Percentiles rank a stretch among this genome's conserved stretches.
Evolutionary conservation across 1,140 invertebrate genomes (phyloP).

Genomic region (Brachystomella parvula): DNA sequence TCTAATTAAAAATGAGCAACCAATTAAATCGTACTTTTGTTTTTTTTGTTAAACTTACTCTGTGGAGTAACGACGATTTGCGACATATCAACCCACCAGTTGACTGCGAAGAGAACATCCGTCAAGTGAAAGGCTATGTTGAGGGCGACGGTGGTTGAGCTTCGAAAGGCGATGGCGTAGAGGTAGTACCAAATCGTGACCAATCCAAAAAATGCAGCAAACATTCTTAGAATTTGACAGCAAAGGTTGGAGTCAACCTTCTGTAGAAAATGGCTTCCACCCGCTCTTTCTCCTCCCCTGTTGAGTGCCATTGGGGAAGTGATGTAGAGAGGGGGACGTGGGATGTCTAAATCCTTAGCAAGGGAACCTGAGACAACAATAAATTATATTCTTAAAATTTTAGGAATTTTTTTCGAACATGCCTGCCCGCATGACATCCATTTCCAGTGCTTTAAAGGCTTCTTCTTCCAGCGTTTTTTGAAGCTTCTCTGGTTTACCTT

Average conservation of each 20-base stretch:
- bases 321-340: conserved; percentile 20
- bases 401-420: no score
- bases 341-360: conserved; percentile 27
- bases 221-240: conserved; percentile 10
- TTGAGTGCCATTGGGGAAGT: conserved; percentile 8
- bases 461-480: conserved; percentile 18
- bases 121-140: conserved; percentile 20
- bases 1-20: conserved; percentile 17
- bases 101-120: conserved; percentile 25
- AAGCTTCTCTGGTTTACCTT: conserved; percentile 16
- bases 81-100: conserved; percentile 21
- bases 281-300: not conserved
- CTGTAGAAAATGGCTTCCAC: not conserved
- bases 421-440: conserved; percentile 25
- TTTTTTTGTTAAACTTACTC: conserved; percentile 16
- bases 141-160: not conserved
- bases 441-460: conserved; percentile 17
- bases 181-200: conserved; percentile 19
- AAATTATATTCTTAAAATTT: no score
- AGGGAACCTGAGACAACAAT: no score
- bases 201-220: conserved; percentile 12
- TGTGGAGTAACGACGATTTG: conserved; percentile 31
- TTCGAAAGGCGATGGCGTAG: conserved; percentile 27
- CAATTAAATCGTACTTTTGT: not conserved
- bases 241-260: not conserved